Conservation (phyloP, 2,113 vertebrate genomes). For the Leucopsar rothschildi region DNA sequence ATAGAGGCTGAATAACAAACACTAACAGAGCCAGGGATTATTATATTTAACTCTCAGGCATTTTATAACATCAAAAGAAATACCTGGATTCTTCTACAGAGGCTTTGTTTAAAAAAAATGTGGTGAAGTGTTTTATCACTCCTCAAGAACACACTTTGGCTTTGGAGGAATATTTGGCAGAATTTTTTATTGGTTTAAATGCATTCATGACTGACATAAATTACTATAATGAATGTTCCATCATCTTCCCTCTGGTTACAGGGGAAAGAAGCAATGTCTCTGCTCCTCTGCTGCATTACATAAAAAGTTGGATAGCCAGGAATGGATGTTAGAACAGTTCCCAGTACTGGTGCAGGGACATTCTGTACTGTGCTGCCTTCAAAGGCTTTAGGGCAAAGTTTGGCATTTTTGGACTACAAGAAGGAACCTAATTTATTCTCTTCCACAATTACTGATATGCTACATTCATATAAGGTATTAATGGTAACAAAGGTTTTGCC, state of each 20-base stretch:
- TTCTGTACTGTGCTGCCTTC: not conserved
- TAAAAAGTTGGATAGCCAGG: not conserved
- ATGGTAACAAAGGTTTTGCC: not conserved
- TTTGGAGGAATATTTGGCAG: constrained; percentile 10
- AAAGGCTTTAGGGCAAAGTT: not conserved
- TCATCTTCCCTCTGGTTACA: not conserved
- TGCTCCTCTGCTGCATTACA: not conserved
- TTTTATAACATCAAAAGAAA: constrained; percentile 15
- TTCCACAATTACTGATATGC: not conserved
- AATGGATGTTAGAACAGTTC: not conserved
- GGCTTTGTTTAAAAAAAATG: not conserved
- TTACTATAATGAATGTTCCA: constrained; percentile 3
- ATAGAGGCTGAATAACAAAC: not conserved
- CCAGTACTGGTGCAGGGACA: not conserved
- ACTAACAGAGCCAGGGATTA: not conserved
- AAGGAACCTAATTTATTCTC: not conserved
- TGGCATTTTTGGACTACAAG: not conserved
- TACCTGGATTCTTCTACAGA: not conserved
- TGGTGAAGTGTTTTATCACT: not conserved
- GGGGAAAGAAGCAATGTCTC: not conserved
- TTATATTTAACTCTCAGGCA: not conserved
- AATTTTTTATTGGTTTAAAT: constrained; percentile 19
- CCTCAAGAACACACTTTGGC: not conserved
- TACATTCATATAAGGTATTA: not conserved
- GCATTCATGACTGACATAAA: not conserved